A percentile compares a stretch with the other conserved stretches of the same genome.
phyloP scores from a whole-genome alignment of 1,140 invertebrate genomes.

The Schlechtendalia chinensis region DNA sequence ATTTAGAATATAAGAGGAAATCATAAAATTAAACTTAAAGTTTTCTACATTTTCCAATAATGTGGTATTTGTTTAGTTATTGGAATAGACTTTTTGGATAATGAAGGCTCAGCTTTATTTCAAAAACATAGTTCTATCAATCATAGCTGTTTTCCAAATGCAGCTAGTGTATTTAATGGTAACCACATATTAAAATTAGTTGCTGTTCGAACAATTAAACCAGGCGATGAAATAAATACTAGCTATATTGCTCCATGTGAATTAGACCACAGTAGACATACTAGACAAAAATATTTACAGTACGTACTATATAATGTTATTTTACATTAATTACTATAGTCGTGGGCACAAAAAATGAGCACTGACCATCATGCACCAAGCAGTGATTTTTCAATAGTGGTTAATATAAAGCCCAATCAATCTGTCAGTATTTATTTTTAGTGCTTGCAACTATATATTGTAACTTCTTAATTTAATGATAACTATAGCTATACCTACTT shows the following conservation, averaged over 20 bases:
- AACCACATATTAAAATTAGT: conserved; percentile 79
- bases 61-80: conserved; percentile 62
- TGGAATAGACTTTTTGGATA: conserved; percentile 86
- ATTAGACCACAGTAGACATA: conserved; percentile 76
- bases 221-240: conserved; percentile 86
- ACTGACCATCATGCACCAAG: too few species aligned
- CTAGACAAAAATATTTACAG: conserved; percentile 73
- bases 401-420: too few species aligned
- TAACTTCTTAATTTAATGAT: too few species aligned
- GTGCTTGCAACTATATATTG: too few species aligned
- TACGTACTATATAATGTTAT: conserved; percentile 53
- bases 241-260: conserved; percentile 87
- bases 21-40: too few species aligned
- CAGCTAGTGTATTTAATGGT: conserved; percentile 78
- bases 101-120: conserved; percentile 90
- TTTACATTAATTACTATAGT: background rate
- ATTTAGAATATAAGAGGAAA: too few species aligned
- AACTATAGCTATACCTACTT: conserved; percentile 28
- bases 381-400: too few species aligned
- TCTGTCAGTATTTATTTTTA: too few species aligned
- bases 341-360: too few species aligned
- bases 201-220: conserved; percentile 71
- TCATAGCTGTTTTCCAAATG: conserved; percentile 90
- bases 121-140: conserved; percentile 81
- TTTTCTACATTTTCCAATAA: background rate